Conservation (phyloP, 2,113 vertebrate species). For the Phrynocephalus versicolor region DNA sequence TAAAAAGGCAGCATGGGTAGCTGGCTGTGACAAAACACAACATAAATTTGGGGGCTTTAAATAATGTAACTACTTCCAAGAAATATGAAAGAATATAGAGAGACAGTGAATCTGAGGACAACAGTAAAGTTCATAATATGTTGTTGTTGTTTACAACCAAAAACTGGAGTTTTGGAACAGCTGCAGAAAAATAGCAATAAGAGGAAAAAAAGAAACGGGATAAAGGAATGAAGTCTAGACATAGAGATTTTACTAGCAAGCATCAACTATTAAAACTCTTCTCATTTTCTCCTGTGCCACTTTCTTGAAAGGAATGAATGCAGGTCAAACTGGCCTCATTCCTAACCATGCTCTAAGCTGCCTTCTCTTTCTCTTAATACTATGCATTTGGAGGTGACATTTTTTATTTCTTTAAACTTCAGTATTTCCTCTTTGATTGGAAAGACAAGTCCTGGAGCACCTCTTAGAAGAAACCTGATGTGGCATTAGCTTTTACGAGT, state of each 20-base stretch:
- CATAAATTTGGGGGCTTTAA: not conserved
- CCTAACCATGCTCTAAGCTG: slow-evolving; percentile 11
- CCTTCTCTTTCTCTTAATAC: slow-evolving; percentile 53
- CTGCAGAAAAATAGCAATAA: not conserved
- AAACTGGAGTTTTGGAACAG: not conserved
- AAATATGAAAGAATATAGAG: not conserved
- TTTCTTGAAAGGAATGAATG: not conserved
- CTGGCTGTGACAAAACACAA: not conserved
- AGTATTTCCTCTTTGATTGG: not conserved
- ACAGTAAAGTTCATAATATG: accelerated
- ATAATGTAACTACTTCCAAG: accelerated
- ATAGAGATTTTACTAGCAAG: not conserved
- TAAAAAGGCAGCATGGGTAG: not conserved
- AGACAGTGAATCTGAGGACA: not conserved
- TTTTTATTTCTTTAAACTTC: not conserved
- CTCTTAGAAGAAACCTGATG: slow-evolving; percentile 4
- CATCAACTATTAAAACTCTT: not conserved
- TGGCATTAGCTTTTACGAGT: not conserved
- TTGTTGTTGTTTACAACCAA: not conserved
- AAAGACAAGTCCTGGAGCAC: not conserved
- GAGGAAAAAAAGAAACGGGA: not conserved
- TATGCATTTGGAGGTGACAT: slow-evolving; percentile 35
- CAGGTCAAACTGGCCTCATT: not conserved
- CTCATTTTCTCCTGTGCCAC: not conserved
- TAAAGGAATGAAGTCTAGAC: not conserved